Conservation (phyloP, 2,888 invertebrate genomes). For the Leucophenga maculata region DNA sequence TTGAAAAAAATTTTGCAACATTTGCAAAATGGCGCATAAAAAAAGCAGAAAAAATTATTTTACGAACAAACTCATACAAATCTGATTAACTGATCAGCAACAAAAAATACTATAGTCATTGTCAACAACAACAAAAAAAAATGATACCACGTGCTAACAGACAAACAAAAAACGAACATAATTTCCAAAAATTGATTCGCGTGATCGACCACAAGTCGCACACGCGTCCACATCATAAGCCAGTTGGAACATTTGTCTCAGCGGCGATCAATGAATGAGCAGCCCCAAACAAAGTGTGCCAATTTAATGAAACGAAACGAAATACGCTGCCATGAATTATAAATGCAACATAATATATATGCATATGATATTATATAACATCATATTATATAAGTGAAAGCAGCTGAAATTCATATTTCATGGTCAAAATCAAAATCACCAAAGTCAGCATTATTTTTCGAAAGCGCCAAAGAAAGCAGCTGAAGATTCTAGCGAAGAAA, state of each 20-base stretch:
- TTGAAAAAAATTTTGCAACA: conserved; percentile 33
- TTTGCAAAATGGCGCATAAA: conserved; percentile 29
- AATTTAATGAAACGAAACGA: background rate
- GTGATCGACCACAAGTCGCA: conserved; percentile 55
- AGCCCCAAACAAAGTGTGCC: conserved; percentile 48
- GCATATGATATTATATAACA: background rate
- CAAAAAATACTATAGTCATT: conserved; percentile 26
- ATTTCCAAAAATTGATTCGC: conserved; percentile 39
- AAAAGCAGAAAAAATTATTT: conserved; percentile 27
- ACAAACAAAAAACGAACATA: background rate
- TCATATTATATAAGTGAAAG: conserved; percentile 53
- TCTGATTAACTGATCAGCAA: background rate
- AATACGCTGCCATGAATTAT: background rate
- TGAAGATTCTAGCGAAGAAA: background rate
- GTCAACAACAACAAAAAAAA: conserved; percentile 17
- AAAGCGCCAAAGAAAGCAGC: conserved; percentile 14
- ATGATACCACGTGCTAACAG: conserved; percentile 51
- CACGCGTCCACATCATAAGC: background rate
- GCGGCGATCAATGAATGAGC: conserved; percentile 59
- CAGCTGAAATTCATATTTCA: conserved; percentile 34
- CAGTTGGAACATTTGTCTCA: too few species aligned
- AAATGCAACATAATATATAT: background rate
- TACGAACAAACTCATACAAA: background rate
- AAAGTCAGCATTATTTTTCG: conserved; percentile 53
- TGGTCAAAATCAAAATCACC: conserved; percentile 27